These are phyloP conservation scores for Epirrhoe alternata DNA, from an alignment of 2,888 invertebrate species.

Conservation along the genomic window DNA sequence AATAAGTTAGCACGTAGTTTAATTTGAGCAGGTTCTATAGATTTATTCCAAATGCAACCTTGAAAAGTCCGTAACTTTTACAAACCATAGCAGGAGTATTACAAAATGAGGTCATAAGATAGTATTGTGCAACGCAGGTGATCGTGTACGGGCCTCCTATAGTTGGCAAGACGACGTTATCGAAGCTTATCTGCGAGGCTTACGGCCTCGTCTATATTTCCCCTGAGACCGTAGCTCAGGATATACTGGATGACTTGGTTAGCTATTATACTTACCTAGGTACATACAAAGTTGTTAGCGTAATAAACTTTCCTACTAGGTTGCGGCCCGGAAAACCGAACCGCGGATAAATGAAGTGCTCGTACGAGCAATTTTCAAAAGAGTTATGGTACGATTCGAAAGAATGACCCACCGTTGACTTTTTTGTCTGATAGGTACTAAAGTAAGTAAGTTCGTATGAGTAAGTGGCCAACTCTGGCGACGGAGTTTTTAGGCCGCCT, in stretches of 20 bases:
- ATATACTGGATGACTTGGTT: conserved; percentile 84
- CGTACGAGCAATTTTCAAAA: background rate
- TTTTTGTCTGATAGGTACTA: background rate
- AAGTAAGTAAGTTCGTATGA: no score
- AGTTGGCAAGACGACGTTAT: conserved; percentile 86
- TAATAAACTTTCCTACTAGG: background rate
- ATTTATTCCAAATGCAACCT: background rate
- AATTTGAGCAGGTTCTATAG: background rate
- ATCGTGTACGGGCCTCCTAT: conserved; percentile 88
- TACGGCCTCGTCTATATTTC: conserved; percentile 86
- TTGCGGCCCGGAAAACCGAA: no score
- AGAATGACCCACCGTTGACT: background rate
- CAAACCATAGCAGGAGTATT: conserved; percentile 12
- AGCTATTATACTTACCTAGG: conserved; percentile 42
- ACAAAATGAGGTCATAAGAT: conserved; percentile 35
- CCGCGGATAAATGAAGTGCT: no score
- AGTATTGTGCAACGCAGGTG: conserved; percentile 54
- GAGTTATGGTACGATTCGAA: background rate
- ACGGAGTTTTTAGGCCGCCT: no score
- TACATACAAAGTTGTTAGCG: background rate
- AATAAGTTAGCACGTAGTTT: background rate
- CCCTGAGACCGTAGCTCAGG: conserved; percentile 81
- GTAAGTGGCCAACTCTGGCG: no score
- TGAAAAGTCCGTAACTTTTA: background rate
- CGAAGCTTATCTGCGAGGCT: conserved; percentile 82